These are phyloP conservation scores for Antrozous pallidus DNA, from an alignment of 2,797 vertebrate species.

Conservation along the genomic window DNA sequence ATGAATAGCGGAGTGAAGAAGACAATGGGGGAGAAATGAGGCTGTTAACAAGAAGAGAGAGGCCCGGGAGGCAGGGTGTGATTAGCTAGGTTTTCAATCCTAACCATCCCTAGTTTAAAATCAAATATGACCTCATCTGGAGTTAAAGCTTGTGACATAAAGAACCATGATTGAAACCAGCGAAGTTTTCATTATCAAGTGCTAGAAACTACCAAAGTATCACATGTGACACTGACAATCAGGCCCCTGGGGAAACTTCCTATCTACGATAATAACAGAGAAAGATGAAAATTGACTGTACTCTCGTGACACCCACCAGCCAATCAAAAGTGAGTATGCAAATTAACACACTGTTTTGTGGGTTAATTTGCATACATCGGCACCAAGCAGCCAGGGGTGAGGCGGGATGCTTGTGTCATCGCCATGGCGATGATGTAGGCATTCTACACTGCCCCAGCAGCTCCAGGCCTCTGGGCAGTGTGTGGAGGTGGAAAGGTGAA, in stretches of 20 bases:
- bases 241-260: neutral
- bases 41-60: neutral
- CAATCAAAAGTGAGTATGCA: no score
- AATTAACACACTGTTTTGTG: no score
- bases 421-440: no score
- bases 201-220: neutral
- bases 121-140: neutral
- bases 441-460: no score
- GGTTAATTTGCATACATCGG: no score
- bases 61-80: neutral
- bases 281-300: no score
- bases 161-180: neutral
- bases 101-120: neutral
- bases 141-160: neutral
- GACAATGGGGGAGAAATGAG: neutral
- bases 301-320: no score
- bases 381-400: no score
- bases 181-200: neutral
- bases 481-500: no score
- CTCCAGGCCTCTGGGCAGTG: no score
- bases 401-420: no score
- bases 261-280: no score
- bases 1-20: constrained; percentile 13
- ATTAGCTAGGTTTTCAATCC: neutral
- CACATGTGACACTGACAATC: neutral